Conservation (phyloP, 2,113 vertebrate species). For the Oryzias woworae region DNA sequence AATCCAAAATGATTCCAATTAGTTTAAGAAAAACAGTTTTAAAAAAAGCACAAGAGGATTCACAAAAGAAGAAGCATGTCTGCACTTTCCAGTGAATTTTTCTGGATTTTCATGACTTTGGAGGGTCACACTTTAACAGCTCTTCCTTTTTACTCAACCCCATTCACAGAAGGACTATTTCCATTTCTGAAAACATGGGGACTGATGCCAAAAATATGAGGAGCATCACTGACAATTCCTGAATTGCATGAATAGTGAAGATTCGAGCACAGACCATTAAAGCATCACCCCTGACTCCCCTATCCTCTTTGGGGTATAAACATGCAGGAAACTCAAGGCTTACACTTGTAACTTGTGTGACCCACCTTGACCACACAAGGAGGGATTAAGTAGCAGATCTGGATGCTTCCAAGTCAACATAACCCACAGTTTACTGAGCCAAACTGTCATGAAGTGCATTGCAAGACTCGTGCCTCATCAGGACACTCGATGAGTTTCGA, state of each 20-base stretch:
- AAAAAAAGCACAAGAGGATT: slow-evolving; percentile 65
- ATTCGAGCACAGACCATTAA: slow-evolving; percentile 11
- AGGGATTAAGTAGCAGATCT: slow-evolving; percentile 56
- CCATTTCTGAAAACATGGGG: slow-evolving; percentile 20
- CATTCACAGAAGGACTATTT: slow-evolving; percentile 8
- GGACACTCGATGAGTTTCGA: slow-evolving; percentile 2
- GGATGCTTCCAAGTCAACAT: slow-evolving; percentile 55
- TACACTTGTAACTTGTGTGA: slow-evolving; percentile 30
- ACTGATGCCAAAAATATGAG: slow-evolving; percentile 15
- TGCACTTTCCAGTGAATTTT: slow-evolving; percentile 41
- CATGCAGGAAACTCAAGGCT: slow-evolving; percentile 14
- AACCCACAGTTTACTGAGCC: slow-evolving; percentile 48
- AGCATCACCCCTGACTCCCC: neutral
- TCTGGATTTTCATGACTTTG: slow-evolving; percentile 52
- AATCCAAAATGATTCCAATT: slow-evolving; percentile 30
- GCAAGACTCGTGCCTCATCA: slow-evolving; percentile 6
- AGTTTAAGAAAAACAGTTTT: slow-evolving; percentile 13
- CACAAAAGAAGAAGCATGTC: slow-evolving; percentile 21
- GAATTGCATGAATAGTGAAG: slow-evolving; percentile 33
- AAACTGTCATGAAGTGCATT: slow-evolving; percentile 13
- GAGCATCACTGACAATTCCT: slow-evolving; percentile 25
- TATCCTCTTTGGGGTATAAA: slow-evolving; percentile 19
- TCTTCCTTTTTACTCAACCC: slow-evolving; percentile 54
- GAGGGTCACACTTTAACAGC: slow-evolving; percentile 40
- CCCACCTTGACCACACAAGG: slow-evolving; percentile 33